A percentile compares a stretch with the other conserved stretches of the same genome.
Conservation (phyloP, 2,888 invertebrate genomes). For the Lochmaea crataegi region DNA sequence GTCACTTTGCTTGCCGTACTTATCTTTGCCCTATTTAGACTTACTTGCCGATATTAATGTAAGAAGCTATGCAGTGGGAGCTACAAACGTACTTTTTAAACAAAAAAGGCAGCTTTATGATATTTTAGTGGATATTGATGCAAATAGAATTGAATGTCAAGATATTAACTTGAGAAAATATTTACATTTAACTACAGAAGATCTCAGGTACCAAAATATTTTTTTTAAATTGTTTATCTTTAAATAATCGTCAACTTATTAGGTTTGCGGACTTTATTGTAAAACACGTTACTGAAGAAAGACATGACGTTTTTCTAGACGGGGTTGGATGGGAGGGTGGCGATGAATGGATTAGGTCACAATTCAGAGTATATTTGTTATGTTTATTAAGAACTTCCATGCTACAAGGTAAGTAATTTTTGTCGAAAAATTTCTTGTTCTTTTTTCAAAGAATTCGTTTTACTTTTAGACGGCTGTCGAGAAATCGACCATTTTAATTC, state of each 20-base stretch:
- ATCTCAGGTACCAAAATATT: constrained; percentile 74
- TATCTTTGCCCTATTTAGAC: constrained; percentile 95
- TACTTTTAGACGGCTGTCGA: constrained; percentile 74
- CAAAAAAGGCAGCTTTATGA: constrained; percentile 94
- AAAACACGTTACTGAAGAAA: constrained; percentile 74
- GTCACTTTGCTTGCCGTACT: constrained; percentile 93
- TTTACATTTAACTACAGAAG: constrained; percentile 92
- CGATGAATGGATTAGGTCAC: constrained; percentile 95
- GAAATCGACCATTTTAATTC: constrained; percentile 91
- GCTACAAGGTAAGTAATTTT: constrained; percentile 70
- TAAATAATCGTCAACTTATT: neutral
- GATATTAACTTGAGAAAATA: constrained; percentile 85
- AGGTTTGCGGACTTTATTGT: constrained; percentile 92
- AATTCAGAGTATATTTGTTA: constrained; percentile 88
- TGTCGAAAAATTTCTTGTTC: no score
- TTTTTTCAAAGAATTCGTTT: neutral
- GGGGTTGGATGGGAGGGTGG: constrained; percentile 91
- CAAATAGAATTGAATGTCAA: constrained; percentile 76
- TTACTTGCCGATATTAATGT: constrained; percentile 88
- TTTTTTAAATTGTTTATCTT: no score
- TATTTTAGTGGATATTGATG: constrained; percentile 90
- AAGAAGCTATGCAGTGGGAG: constrained; percentile 89
- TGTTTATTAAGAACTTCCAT: constrained; percentile 84
- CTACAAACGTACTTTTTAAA: constrained; percentile 98
- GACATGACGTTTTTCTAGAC: constrained; percentile 78